Evolutionary conservation across 2,797 vertebrate genomes (phyloP), one percentile per base, ranked within the genome.

Genomic region (Okamejei kenojei): DNA sequence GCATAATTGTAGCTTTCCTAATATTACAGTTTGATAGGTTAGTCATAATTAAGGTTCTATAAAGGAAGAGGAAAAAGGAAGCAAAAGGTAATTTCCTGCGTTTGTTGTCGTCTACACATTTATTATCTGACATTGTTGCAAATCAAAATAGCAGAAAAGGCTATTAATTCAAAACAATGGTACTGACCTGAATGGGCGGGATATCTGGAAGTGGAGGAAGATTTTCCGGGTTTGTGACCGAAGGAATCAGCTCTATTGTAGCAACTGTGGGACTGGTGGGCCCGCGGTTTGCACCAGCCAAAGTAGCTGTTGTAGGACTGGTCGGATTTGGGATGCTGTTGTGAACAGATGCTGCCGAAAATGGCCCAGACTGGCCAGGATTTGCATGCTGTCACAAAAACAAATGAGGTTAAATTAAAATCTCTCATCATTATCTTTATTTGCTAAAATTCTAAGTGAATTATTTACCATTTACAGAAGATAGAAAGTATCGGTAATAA

Each of bases 181-280:
- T 94, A 94, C 95, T 94, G 95, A 99, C 99, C 98, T 99, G 99
- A 95, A 99, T 99, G 93, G 98, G 98, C 0, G 98, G 99, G 95
- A 99, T 99, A 96, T 99, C 99, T 0, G 99, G 99, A 94, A 99
- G 95, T n/a, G 98, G 99, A 93, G 99, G 99, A 94, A 99, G 96
- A 95, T 99, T 99, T 95, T 99, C 99, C 0, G 99, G 99, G 94
- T 99, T 99, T 93, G 98, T 99, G 94, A 99, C 99, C 0, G 99
- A 99, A 78, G 99, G 99, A 94, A 99, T 99, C 94, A 99, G 97
- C 94, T 99, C 98, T 88, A 99, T 98, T 93, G 99, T 97, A 93
- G 98, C 96, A 93, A 99, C 96, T 68, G 98, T 97, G 0, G 99
- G 99, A 95, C 98, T 99, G 93, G 98, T 97, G 74, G 99, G 98